Evolutionary conservation across 2,113 vertebrate species (phyloP).

Genomic region (Chloroceryle aenea): DNA sequence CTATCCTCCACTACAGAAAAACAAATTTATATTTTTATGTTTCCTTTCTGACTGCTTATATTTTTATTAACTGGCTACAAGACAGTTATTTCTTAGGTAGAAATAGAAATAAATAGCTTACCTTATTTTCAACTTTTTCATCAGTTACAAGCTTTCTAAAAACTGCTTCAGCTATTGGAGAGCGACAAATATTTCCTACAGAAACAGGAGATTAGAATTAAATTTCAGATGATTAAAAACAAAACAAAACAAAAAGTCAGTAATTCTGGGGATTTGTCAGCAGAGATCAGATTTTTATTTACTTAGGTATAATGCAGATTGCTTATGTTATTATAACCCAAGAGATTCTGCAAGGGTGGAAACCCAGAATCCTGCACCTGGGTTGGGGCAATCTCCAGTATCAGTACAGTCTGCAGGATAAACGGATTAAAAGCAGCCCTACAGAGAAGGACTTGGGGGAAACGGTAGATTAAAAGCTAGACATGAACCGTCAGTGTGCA

Average conservation of each 20-base stretch:
- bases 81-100: background rate
- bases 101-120: slow-evolving; percentile 60
- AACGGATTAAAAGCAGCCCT: background rate
- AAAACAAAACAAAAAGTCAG: background rate
- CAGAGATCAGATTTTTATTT: background rate
- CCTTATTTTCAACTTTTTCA: slow-evolving; percentile 82
- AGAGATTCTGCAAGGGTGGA: background rate
- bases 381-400: background rate
- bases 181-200: slow-evolving; percentile 94
- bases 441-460: background rate
- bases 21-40: slow-evolving; percentile 61
- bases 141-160: slow-evolving; percentile 91
- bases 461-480: fast-evolving
- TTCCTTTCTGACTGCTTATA: background rate
- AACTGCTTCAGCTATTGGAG: slow-evolving; percentile 96
- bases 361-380: background rate
- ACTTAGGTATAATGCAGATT: background rate
- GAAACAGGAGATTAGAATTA: slow-evolving; percentile 43
- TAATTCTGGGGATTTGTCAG: background rate
- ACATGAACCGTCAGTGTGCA: fast-evolving
- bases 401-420: background rate
- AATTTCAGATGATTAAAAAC: background rate
- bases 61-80: background rate
- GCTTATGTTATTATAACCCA: background rate
- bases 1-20: slow-evolving; percentile 94